These are phyloP conservation scores for Nothocercus nigrocapillus DNA, from an alignment of 2,113 vertebrate species.

Conservation along the genomic window DNA sequence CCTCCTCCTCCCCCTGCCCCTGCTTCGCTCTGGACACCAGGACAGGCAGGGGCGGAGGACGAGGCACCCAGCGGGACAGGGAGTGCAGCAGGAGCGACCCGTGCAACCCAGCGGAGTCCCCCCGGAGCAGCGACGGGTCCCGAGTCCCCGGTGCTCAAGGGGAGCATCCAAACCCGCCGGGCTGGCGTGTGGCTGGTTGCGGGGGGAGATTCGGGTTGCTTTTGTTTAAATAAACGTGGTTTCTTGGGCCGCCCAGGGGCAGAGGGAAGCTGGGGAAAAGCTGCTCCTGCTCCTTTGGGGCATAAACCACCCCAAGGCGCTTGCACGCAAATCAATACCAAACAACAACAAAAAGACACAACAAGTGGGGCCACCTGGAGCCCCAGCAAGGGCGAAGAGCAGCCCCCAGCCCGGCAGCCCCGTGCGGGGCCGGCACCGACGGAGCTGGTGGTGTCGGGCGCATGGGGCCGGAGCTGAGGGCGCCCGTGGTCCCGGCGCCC, in stretches of 20 bases:
- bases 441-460: not conserved
- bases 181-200: not conserved
- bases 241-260: too few species aligned
- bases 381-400: not conserved
- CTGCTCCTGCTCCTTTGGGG: too few species aligned
- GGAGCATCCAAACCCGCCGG: not conserved
- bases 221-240: too few species aligned
- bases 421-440: accelerated
- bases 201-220: too few species aligned
- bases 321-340: too few species aligned
- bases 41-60: not conserved
- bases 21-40: too few species aligned
- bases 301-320: too few species aligned
- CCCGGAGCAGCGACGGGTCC: not conserved
- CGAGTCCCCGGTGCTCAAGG: not conserved
- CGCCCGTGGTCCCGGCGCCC: not conserved
- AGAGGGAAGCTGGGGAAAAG: too few species aligned
- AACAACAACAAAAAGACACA: too few species aligned
- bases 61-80: accelerated
- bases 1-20: too few species aligned
- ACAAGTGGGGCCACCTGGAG: not conserved
- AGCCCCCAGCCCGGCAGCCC: not conserved
- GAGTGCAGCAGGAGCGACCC: too few species aligned
- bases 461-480: not conserved
- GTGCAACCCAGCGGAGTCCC: not conserved